phyloP scores from a whole-genome alignment of 2,888 invertebrate species.

The Aphodius sticticus region DNA sequence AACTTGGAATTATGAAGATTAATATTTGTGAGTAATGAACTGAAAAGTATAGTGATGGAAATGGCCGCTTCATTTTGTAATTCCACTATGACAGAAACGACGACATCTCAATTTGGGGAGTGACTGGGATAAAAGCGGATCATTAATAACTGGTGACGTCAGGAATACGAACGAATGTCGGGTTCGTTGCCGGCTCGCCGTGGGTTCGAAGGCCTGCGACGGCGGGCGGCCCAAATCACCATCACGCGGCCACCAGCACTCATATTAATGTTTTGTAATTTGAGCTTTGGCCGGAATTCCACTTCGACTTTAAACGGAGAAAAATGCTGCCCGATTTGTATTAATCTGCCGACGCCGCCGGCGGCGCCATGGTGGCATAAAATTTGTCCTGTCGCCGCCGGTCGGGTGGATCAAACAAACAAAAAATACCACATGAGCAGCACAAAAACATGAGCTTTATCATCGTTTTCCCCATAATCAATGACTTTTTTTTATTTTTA shows the following conservation, averaged over 20 bases:
- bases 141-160: slow-evolving; percentile 52
- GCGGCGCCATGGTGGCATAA: not conserved
- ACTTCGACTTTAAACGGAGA: slow-evolving; percentile 24
- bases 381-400: not conserved
- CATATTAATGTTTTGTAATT: slow-evolving; percentile 44
- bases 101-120: slow-evolving; percentile 52
- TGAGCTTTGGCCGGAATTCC: slow-evolving; percentile 37
- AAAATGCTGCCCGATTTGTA: not conserved
- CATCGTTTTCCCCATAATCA: too few relatives aligned
- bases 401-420: not conserved
- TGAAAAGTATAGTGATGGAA: slow-evolving; percentile 51
- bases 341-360: not conserved
- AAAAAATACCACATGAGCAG: not conserved
- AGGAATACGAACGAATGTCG: slow-evolving; percentile 44
- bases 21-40: slow-evolving; percentile 51
- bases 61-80: slow-evolving; percentile 51
- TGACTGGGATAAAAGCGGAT: slow-evolving; percentile 51
- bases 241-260: slow-evolving; percentile 34
- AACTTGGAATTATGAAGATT: slow-evolving; percentile 47
- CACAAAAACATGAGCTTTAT: too few relatives aligned
- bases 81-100: slow-evolving; percentile 49
- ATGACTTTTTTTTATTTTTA: too few relatives aligned
- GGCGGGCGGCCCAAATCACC: slow-evolving; percentile 17
- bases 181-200: not conserved
- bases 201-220: not conserved